Base-by-base conservation (phyloP, 1,140 invertebrate genomes). In the Maconellicoccus hirsutus region DNA sequence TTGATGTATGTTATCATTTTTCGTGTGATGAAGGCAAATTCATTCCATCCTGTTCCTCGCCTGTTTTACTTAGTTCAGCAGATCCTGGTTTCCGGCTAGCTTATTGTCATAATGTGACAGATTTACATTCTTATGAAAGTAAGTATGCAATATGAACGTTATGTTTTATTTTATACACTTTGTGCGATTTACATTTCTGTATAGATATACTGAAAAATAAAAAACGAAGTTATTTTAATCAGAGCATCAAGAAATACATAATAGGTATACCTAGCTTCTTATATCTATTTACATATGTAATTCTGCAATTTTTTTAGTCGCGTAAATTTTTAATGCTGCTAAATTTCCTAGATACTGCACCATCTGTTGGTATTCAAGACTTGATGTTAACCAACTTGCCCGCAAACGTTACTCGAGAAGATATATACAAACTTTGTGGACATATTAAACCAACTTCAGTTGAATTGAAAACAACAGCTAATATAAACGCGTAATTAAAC, bases 341-440 rank as follows among this genome's bases (percentile, higher is more conserved):
- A 14, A 14, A 52, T 52, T 52, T 25, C 25, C 3, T 16, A 66
- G 61, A 66, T 66, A 23, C 22, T 23, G 16, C 61, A 16, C 21
- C 16, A 4, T 22, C 22, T 4, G 3, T 23, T 3, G 61, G 61
- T 25, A 14, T 26, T 26, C 61, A 66, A 66, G 61, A 66, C 3
- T 66, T 66, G 8, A 19, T 66, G 10, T 26, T 66, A 16, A 66
- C 61, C 8, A 66, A 66, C 25, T 66, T 66, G 19, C 61, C 61
- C 4, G 8, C 19, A 19, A 66, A 66, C 25, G 10, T 25, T 23
- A 66, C 3, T 4, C 22, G 8, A 23, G 61, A 66, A 23, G 61
- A 66, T 22, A 26, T 66, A 14, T 66, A 66, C 21, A 22, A 66
- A 66, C 10, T 66, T 25, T 66, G 61, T 19, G 61, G 61, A 66